phyloP scores from a whole-genome alignment of 2,888 invertebrate genomes.

The Monochamus alternatus region DNA sequence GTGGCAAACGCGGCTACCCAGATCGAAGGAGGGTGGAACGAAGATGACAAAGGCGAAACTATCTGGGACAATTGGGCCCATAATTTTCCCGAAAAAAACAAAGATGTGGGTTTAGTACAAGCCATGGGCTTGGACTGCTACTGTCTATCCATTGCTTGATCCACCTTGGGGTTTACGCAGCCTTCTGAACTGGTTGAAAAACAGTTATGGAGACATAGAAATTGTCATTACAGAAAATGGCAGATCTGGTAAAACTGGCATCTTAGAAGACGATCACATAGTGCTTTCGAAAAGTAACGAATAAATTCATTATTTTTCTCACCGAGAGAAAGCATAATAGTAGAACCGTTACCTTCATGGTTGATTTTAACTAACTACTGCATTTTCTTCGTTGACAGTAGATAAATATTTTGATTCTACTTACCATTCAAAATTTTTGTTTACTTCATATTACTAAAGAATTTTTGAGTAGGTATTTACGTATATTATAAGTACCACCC shows the following conservation, averaged over 20 bases:
- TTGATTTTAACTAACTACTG: too few species aligned
- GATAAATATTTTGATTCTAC: too few species aligned
- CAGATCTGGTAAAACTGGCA: conserved; percentile 66
- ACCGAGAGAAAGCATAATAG: conserved; percentile 60
- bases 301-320: conserved; percentile 43
- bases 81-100: conserved; percentile 59
- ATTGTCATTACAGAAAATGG: conserved; percentile 75
- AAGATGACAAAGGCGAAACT: conserved; percentile 58
- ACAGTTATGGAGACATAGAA: conserved; percentile 69
- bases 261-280: conserved; percentile 30
- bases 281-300: too few species aligned
- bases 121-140: conserved; percentile 75
- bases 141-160: conserved; percentile 54
- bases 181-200: conserved; percentile 68
- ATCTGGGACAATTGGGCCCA: conserved; percentile 50
- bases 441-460: too few species aligned
- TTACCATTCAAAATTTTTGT: too few species aligned
- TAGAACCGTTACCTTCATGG: too few species aligned
- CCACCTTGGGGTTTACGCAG: conserved; percentile 74
- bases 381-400: too few species aligned
- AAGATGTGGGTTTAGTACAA: conserved; percentile 76
- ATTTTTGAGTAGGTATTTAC: too few species aligned
- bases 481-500: too few species aligned
- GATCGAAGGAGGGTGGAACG: conserved; percentile 61
- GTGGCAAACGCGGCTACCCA: conserved; percentile 63